Percentiles rank a stretch among this genome's conserved stretches.
These are phyloP conservation scores for Cyanocitta stelleri DNA, from an alignment of 2,113 vertebrate genomes.

Conservation along the genomic window DNA sequence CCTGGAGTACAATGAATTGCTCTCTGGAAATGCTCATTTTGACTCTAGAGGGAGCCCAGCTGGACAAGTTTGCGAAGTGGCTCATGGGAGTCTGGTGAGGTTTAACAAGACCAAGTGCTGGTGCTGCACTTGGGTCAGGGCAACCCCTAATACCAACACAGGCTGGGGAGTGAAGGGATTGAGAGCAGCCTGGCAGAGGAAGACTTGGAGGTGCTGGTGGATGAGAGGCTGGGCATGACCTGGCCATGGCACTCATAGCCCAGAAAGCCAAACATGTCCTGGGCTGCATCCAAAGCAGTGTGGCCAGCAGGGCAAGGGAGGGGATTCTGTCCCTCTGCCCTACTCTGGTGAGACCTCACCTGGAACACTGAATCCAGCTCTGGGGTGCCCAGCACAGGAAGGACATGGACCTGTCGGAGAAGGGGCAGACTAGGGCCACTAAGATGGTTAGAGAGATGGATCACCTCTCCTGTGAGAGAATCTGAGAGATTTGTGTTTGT, in stretches of 20 bases:
- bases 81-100: rapidly evolving
- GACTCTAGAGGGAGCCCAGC: not conserved
- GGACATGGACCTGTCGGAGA: not conserved
- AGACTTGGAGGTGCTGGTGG: not conserved
- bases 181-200: not conserved
- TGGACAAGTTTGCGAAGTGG: not conserved
- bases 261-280: rapidly evolving
- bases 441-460: not conserved
- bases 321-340: not conserved
- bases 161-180: not conserved
- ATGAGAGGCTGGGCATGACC: not conserved
- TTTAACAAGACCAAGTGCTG: not conserved
- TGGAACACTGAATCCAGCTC: not conserved
- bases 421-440: not conserved
- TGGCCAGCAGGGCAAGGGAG: not conserved
- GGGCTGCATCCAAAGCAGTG: not conserved
- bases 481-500: not conserved
- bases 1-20: not conserved
- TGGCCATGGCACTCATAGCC: not conserved
- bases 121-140: not conserved
- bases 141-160: not conserved
- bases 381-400: not conserved
- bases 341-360: not conserved
- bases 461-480: not conserved
- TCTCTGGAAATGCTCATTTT: not conserved